These are phyloP conservation scores for Hyles lineata DNA, from an alignment of 2,888 invertebrate genomes.

Conservation along the genomic window DNA sequence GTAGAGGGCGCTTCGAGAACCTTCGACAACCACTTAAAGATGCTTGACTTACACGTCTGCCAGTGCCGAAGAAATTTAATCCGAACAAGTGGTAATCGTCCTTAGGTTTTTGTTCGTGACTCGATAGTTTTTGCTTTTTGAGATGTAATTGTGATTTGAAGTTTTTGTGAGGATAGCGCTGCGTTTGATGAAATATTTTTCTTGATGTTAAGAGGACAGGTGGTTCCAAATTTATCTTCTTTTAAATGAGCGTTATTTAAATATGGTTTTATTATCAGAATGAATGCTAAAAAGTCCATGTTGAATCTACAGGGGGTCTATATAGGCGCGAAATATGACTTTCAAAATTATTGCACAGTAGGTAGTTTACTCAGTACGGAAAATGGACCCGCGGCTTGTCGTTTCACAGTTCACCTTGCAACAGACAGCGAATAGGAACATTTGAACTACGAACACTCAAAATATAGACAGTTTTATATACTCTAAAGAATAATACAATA, in stretches of 20 bases:
- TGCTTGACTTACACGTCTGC: conserved; percentile 64
- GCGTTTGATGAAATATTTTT: conserved; percentile 3
- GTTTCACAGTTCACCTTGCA: too few species aligned
- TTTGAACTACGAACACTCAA: too few species aligned
- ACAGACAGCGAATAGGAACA: too few species aligned
- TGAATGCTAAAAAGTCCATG: too few species aligned
- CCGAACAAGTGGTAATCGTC: conserved; percentile 57
- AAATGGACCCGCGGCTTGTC: too few species aligned
- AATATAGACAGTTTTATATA: neutral
- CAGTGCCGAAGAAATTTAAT: conserved; percentile 59
- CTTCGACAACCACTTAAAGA: conserved; percentile 42
- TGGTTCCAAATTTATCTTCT: too few species aligned
- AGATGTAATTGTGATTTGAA: conserved; percentile 18
- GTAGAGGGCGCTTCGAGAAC: conserved; percentile 25
- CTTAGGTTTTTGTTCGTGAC: conserved; percentile 51
- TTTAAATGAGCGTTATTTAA: too few species aligned
- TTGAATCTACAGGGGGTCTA: too few species aligned
- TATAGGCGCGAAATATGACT: too few species aligned
- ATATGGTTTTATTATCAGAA: too few species aligned
- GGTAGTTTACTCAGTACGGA: too few species aligned
- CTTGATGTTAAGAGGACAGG: neutral
- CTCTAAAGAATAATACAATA: neutral
- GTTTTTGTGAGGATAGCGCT: conserved; percentile 13
- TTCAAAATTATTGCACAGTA: too few species aligned
- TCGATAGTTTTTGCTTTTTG: conserved; percentile 36